A percentile compares a stretch with the other conserved stretches of the same genome.
These are phyloP conservation scores for Epirrita christyi DNA, from an alignment of 2,888 invertebrate species.

Conservation along the genomic window DNA sequence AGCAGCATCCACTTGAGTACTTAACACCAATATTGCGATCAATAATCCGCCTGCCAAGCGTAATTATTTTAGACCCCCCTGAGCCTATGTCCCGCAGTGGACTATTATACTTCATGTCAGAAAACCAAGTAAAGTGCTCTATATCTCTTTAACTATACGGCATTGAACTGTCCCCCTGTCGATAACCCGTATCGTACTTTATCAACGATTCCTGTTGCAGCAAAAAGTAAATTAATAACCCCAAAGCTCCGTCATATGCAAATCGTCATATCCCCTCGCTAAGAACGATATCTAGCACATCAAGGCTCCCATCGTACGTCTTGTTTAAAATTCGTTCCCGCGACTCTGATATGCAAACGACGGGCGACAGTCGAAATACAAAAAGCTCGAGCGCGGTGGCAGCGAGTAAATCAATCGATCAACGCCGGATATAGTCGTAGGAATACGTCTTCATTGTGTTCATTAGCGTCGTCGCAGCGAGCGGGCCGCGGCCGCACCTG, in stretches of 20 bases:
- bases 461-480: conserved; percentile 74
- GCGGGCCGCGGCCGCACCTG: conserved; percentile 68
- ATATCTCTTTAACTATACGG: conserved; percentile 14
- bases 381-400: conserved; percentile 83
- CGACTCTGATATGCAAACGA: conserved; percentile 79
- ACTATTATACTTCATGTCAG: no score
- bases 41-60: no score
- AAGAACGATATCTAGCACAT: conserved; percentile 63
- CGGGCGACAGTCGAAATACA: conserved; percentile 81
- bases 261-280: conserved; percentile 66
- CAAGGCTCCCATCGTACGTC: conserved; percentile 65
- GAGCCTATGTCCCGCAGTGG: no score
- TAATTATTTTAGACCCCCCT: no score
- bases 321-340: conserved; percentile 78
- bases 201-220: conserved; percentile 41
- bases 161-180: conserved; percentile 33
- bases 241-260: conserved; percentile 68
- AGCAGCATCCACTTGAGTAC: no score
- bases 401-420: conserved; percentile 85
- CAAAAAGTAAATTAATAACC: conserved; percentile 55
- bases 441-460: conserved; percentile 84
- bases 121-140: neutral
- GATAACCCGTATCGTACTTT: conserved; percentile 25
- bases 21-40: no score
- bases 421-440: conserved; percentile 81